These are phyloP conservation scores for Rhogogaster chlorosoma DNA, from an alignment of 2,888 invertebrate species.

Conservation along the genomic window DNA sequence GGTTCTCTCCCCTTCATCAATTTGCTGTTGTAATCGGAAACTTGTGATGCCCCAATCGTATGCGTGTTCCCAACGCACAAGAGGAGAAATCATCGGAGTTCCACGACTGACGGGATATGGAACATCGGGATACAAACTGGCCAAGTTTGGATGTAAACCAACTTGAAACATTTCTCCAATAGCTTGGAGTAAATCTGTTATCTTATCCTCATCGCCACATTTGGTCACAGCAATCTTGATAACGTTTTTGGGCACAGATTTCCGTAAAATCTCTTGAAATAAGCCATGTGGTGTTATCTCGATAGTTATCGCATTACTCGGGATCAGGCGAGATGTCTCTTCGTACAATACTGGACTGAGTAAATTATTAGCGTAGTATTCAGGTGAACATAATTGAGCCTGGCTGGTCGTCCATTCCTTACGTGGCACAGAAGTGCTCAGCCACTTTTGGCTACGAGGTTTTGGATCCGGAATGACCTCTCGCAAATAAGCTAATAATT, in stretches of 20 bases:
- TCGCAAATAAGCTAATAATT: conserved; percentile 76
- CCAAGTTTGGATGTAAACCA: conserved; percentile 79
- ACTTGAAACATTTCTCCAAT: conserved; percentile 80
- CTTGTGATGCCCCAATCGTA: conserved; percentile 82
- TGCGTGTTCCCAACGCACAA: conserved; percentile 80
- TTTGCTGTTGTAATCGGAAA: conserved; percentile 84
- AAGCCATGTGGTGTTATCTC: conserved; percentile 87
- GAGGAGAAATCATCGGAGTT: conserved; percentile 80
- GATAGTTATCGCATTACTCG: conserved; percentile 83
- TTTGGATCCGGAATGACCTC: conserved; percentile 77
- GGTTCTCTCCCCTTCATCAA: conserved; percentile 84
- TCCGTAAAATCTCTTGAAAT: conserved; percentile 84
- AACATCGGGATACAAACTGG: conserved; percentile 78
- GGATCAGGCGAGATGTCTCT: conserved; percentile 83
- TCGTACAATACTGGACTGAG: conserved; percentile 79
- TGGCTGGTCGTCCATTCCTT: conserved; percentile 78
- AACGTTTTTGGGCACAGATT: conserved; percentile 80
- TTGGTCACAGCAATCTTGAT: conserved; percentile 82
- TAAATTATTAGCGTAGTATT: conserved; percentile 81
- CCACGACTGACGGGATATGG: conserved; percentile 80
- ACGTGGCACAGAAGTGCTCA: conserved; percentile 81
- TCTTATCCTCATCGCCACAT: conserved; percentile 79
- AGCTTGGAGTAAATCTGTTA: conserved; percentile 74
- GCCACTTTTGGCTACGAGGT: conserved; percentile 79
- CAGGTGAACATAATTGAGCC: conserved; percentile 79